Evolutionary conservation across 2,797 vertebrate species (phyloP).

Genomic region (Pelobates cultripes): DNA sequence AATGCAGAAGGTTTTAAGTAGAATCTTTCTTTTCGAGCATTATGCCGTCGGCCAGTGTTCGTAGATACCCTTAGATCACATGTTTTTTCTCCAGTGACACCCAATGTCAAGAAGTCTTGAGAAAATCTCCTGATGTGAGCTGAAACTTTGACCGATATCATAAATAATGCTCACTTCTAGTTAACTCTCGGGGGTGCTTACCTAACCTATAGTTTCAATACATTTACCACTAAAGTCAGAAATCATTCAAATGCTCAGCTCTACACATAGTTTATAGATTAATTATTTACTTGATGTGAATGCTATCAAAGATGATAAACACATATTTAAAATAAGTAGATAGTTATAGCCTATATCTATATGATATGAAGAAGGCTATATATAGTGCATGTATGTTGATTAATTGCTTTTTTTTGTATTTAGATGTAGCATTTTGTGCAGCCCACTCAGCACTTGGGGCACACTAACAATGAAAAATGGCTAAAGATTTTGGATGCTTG

Average conservation of each 20-base stretch:
- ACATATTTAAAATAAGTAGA: background rate
- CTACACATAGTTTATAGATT: background rate
- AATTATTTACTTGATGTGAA: background rate
- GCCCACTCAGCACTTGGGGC: slow-evolving; percentile 6
- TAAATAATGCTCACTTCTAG: too few species aligned
- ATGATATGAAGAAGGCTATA: background rate
- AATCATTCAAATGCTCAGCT: background rate
- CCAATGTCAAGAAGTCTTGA: background rate
- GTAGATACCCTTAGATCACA: too few species aligned
- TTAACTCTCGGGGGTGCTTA: too few species aligned
- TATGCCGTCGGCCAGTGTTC: too few species aligned
- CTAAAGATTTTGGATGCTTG: slow-evolving; percentile 14
- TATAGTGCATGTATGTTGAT: background rate
- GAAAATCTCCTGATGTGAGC: background rate
- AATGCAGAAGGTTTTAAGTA: too few species aligned
- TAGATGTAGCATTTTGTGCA: background rate
- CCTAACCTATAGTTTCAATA: too few species aligned
- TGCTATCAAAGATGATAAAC: background rate
- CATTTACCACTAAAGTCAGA: too few species aligned
- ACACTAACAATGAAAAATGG: slow-evolving; percentile 22
- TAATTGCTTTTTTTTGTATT: background rate
- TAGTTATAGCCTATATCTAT: background rate
- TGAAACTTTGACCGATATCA: background rate
- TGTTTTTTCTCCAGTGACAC: too few species aligned
- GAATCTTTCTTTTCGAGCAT: too few species aligned